These are phyloP conservation scores for Empis stercorea DNA, from an alignment of 2,888 invertebrate genomes.

Conservation along the genomic window DNA sequence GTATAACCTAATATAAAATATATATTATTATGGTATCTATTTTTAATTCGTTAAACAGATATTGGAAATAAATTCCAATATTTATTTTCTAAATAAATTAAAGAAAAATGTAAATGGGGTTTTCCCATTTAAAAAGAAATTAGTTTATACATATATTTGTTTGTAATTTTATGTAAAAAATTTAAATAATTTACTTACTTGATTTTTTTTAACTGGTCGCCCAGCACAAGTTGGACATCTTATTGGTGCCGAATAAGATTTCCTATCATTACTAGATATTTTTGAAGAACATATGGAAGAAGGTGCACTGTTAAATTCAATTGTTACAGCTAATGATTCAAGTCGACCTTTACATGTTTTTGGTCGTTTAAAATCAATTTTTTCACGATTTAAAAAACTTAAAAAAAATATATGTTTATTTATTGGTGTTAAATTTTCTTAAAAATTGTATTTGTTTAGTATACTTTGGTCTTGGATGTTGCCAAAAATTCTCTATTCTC, in stretches of 20 bases:
- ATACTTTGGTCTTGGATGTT: conserved; percentile 45
- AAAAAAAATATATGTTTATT: no score
- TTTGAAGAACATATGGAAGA: conserved; percentile 3
- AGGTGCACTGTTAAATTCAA: not conserved
- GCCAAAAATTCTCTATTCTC: conserved; percentile 55
- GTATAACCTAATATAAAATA: conserved; percentile 22
- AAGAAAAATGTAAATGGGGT: no score
- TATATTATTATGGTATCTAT: no score
- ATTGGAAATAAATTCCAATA: no score
- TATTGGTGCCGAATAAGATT: conserved; percentile 9
- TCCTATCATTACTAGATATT: conserved; percentile 3
- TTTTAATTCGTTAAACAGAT: conserved; percentile 4
- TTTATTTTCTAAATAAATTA: no score
- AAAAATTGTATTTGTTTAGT: conserved; percentile 2
- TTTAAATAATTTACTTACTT: conserved; percentile 13
- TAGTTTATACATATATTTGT: no score
- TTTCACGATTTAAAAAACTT: conserved; percentile 32
- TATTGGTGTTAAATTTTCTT: not conserved
- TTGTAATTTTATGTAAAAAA: no score
- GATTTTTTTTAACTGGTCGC: conserved; percentile 23
- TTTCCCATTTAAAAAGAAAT: no score
- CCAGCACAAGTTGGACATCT: conserved; percentile 30
- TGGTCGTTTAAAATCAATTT: conserved; percentile 26
- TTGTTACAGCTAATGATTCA: not conserved
- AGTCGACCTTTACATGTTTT: conserved; percentile 14